A percentile compares a stretch with the other conserved stretches of the same genome.
Conservation (phyloP, 2,888 invertebrate genomes). For the Patella caerulea region DNA sequence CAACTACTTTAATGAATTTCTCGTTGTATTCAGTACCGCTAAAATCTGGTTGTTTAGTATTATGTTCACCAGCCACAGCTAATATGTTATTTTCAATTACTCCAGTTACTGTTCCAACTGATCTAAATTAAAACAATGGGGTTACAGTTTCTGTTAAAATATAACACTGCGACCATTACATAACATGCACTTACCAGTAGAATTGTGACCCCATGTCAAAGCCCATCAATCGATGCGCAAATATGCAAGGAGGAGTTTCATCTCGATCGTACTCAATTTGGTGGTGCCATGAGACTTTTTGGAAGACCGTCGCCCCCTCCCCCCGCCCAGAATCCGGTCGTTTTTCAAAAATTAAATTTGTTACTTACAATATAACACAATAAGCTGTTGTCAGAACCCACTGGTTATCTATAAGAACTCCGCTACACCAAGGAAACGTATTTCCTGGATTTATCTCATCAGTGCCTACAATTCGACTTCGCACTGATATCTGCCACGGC, state of each 20-base stretch:
- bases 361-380: not conserved
- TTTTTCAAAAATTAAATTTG: not conserved
- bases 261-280: no score
- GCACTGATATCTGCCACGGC: not conserved
- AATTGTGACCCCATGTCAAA: no score
- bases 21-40: not conserved
- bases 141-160: no score
- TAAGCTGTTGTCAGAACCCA: not conserved
- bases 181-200: no score
- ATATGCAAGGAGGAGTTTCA: no score
- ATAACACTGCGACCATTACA: no score
- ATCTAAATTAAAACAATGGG: no score
- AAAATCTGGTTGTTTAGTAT: not conserved
- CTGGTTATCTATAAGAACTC: not conserved
- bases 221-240: no score
- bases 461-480: not conserved
- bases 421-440: constrained; percentile 5
- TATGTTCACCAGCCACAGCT: not conserved
- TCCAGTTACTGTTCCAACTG: no score
- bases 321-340: no score
- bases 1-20: not conserved
- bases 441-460: not conserved
- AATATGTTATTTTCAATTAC: not conserved
- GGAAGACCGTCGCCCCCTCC: no score
- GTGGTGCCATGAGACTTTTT: no score